phyloP scores from a whole-genome alignment of 2,113 vertebrate genomes.

The Myanophis thanlyinensis region DNA sequence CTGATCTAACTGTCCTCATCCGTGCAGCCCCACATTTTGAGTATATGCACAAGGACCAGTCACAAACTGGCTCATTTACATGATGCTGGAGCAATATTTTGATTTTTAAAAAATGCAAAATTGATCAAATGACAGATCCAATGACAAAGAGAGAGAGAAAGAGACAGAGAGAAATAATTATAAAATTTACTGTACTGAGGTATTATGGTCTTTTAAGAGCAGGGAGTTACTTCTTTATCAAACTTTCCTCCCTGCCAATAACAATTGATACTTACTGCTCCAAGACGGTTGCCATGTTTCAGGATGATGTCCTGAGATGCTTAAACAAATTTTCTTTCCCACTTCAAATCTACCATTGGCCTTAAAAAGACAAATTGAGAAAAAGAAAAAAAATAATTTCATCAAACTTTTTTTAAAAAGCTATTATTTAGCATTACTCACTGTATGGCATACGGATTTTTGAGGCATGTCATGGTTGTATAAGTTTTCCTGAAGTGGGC shows the following conservation, averaged over 20 bases:
- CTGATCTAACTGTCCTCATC: background rate
- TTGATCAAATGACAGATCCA: background rate
- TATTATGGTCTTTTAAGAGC: background rate
- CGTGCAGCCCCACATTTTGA: background rate
- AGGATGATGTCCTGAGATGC: slow-evolving; percentile 98
- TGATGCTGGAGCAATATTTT: background rate
- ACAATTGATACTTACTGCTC: slow-evolving; percentile 87
- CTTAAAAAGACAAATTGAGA: slow-evolving; percentile 64
- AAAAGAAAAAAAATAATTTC: slow-evolving; percentile 26
- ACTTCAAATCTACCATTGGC: slow-evolving; percentile 97
- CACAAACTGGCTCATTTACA: background rate
- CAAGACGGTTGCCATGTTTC: slow-evolving; percentile 99
- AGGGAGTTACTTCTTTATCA: background rate
- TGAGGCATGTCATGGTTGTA: background rate
- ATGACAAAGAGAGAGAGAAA: background rate
- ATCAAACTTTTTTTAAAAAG: background rate
- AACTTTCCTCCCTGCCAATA: background rate
- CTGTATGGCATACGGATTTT: background rate
- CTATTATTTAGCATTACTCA: background rate
- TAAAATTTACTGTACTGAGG: background rate
- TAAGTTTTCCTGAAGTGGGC: background rate
- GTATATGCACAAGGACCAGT: background rate
- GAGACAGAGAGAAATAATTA: background rate
- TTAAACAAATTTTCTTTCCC: slow-evolving; percentile 98
- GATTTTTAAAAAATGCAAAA: background rate